Evolutionary conservation across 2,888 invertebrate genomes (phyloP), one percentile per base, ranked within the genome.

Genomic region (Diplolepis rosae): DNA sequence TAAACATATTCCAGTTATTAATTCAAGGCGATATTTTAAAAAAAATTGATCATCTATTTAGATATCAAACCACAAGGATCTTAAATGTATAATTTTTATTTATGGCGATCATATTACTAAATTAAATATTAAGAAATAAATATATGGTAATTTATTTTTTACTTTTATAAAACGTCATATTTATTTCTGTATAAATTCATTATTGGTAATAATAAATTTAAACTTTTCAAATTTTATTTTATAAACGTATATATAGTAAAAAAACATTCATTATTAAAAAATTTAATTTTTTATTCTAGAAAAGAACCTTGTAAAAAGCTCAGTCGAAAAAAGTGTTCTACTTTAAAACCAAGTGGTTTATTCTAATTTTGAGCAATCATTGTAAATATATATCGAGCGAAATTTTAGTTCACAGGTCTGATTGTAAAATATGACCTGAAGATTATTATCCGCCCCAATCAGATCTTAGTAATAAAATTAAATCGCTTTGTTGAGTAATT

Each of bases 381-480:
- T 30, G 28, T 28, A 50, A 50, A 50, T n/a, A 50, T 50, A 50
- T 24, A 15, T 45, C 18, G 50, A 6, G 7, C 13, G 27, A 52
- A 52, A 52, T 52, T 52, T 9, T 28, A 52, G 52, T 30, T 15
- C 7, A 15, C 6, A 22, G 35, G 5, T 24, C 24, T 22, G 32
- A 56, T 39, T 22, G 22, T 56, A 56, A 56, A 39, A 22, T 13
- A 56, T 45, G 45, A 56, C 35, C 35, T 22, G n/a, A n/a, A 18
- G 35, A n/a, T 61, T 61, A 24, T 61, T 39, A 27, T 22, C 7
- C 6, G 24, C 45, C 18, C 45, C 24, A 39, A 61, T 39, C 32
- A 22, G 18, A 24, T 24, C 24, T n/a, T 22, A 1, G 24, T n/a
- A 39, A 61, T 61, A 61, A 39, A 6, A 2, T 35, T 18, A 11